Evolutionary conservation across 2,888 invertebrate species (phyloP), one percentile per base, ranked within the genome.

Genomic region (Calliphora vomitoria): DNA sequence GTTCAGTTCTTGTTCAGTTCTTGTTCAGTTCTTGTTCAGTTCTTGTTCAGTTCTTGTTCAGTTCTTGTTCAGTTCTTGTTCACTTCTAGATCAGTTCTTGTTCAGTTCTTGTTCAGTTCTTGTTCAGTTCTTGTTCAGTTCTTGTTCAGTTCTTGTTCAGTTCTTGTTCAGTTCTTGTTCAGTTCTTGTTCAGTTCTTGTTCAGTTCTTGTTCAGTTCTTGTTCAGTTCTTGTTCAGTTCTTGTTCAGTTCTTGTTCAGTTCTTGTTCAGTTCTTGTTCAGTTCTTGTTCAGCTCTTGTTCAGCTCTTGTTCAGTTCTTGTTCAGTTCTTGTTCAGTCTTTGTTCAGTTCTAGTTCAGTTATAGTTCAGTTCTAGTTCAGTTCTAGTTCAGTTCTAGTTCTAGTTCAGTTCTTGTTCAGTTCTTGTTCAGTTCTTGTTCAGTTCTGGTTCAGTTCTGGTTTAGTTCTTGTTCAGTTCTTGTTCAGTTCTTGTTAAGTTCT

Each of bases 341-440:
- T n/a, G 18, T 53, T 53, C 53, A 18, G 53, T 53, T 53, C 53
- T 53, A 18, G 18, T 53, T 53, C 53, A 18, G 53, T 13, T 53
- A 18, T 53, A 18, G 53, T 53, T 53, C 53, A 18, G 53, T 53
- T 53, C 53, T 53, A 18, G 53, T 53, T 53, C 53, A 18, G 53
- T 53, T 53, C 53, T 53, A 18, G 53, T 53, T 53, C 53, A 18
- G 53, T 53, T 53, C 53, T n/a, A 18, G 53, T 53, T 53, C 53
- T 53, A 18, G 53, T 53, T 53, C 53, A 18, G 53, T 53, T 53
- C 53, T 53, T n/a, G 53, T 53, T 53, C 53, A 18, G 53, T 53
- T 53, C 53, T 53, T n/a, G 53, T 53, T 53, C 53, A 18, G 44
- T 47, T 47, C 44, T 47, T n/a, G 53, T 53, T 53, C 53, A 18